These are phyloP conservation scores for Crambe crambe DNA, from an alignment of 37 sponge, comb jelly and placozoan species.

Conservation along the genomic window DNA sequence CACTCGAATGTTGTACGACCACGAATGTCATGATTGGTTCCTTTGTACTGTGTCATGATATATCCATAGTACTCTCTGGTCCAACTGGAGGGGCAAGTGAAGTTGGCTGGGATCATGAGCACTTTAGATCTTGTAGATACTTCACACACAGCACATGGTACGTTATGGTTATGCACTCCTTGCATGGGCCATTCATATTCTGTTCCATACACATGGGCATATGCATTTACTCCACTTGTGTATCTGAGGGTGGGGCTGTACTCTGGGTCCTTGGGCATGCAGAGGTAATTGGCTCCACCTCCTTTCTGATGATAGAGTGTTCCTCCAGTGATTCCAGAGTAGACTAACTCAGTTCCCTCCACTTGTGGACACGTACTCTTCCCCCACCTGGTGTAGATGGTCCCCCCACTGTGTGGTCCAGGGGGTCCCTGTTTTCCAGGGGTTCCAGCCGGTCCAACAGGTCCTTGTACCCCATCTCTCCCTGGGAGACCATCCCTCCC, in stretches of 20 bases:
- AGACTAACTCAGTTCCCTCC: not conserved
- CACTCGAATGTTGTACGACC: not conserved
- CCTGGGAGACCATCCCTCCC: slow-evolving; percentile 31
- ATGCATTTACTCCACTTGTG: not conserved
- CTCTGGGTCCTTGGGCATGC: not conserved
- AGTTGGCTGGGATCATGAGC: slow-evolving; percentile 12
- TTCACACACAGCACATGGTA: slow-evolving; percentile 20
- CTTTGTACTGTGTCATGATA: not conserved
- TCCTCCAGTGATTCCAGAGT: not conserved
- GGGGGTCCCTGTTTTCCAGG: slow-evolving; percentile 17
- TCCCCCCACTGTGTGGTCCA: slow-evolving; percentile 30
- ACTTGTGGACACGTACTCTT: not conserved
- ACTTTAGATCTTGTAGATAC: not conserved
- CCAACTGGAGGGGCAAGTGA: not conserved
- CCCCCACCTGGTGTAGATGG: slow-evolving; percentile 13
- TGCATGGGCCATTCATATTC: not conserved
- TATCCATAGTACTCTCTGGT: not conserved
- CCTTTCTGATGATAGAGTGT: not conserved
- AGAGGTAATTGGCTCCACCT: not conserved
- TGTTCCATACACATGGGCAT: not conserved
- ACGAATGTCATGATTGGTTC: not conserved
- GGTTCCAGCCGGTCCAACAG: not conserved
- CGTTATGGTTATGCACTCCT: not conserved
- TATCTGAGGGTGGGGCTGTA: too few species aligned
- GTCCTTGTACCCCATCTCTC: not conserved